Conservation (phyloP, 2,888 invertebrate species). For the Sinohyriopsis cumingii region DNA sequence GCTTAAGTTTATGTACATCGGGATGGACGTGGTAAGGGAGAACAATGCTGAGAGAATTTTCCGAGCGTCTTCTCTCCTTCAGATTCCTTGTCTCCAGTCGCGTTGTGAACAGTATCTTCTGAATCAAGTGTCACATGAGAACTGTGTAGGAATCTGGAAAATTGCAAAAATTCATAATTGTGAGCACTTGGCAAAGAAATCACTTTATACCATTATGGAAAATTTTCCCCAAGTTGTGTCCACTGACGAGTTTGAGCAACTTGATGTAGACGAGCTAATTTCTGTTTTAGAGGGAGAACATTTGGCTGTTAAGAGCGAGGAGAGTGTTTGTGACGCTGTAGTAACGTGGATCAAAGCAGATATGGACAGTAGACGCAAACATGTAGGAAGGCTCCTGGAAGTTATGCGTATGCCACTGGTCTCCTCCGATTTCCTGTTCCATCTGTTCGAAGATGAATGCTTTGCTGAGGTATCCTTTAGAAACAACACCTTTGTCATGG, state of each 20-base stretch:
- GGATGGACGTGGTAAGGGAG: slow-evolving; percentile 81
- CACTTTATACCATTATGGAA: slow-evolving; percentile 80
- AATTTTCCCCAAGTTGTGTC: slow-evolving; percentile 45
- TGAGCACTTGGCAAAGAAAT: slow-evolving; percentile 79
- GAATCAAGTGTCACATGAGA: slow-evolving; percentile 81
- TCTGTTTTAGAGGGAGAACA: slow-evolving; percentile 85
- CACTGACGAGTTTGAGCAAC: slow-evolving; percentile 67
- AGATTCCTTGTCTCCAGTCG: slow-evolving; percentile 85
- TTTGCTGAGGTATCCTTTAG: slow-evolving; percentile 26
- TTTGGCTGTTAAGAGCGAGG: slow-evolving; percentile 90
- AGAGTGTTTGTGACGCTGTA: slow-evolving; percentile 83
- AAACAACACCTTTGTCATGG: slow-evolving; percentile 42
- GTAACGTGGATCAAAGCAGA: slow-evolving; percentile 80
- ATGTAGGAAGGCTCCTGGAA: slow-evolving; percentile 71
- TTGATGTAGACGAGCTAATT: slow-evolving; percentile 83
- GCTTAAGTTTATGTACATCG: slow-evolving; percentile 87
- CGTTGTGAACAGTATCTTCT: slow-evolving; percentile 86
- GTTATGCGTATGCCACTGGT: slow-evolving; percentile 57
- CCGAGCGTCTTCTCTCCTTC: slow-evolving; percentile 88
- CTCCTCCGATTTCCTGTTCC: slow-evolving; percentile 54
- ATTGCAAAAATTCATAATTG: slow-evolving; percentile 86
- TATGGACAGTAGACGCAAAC: slow-evolving; percentile 74
- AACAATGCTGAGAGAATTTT: slow-evolving; percentile 83
- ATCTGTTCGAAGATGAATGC: slow-evolving; percentile 38
- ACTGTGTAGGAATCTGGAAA: slow-evolving; percentile 87